phyloP scores from a whole-genome alignment of 2,888 invertebrate genomes.

The Cephonodes hylas region DNA sequence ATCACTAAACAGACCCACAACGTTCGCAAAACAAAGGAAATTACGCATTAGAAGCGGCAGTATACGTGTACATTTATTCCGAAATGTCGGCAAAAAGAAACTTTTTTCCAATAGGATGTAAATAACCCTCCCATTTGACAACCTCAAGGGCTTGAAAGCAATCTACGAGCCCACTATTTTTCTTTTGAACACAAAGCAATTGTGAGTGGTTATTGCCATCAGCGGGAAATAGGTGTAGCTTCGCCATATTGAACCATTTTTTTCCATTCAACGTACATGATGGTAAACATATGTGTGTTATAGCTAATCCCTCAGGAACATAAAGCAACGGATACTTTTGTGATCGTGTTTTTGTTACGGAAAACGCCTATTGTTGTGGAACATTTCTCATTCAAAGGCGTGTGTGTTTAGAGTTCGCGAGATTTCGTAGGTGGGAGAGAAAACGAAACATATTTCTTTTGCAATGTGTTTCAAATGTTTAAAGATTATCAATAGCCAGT shows the following conservation, averaged over 20 bases:
- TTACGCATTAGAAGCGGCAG: conserved; percentile 25
- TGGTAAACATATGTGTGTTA: conserved; percentile 17
- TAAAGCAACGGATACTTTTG: conserved; percentile 10
- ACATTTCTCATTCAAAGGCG: neutral
- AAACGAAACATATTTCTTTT: neutral
- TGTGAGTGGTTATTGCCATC: conserved; percentile 63
- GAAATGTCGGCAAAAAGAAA: conserved; percentile 42
- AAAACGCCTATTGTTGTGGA: conserved; percentile 1
- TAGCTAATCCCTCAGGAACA: conserved; percentile 24
- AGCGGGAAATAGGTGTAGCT: conserved; percentile 51
- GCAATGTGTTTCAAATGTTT: neutral
- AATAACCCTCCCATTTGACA: conserved; percentile 62
- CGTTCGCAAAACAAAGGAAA: conserved; percentile 21
- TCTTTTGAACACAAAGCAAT: conserved; percentile 69
- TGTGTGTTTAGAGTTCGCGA: neutral
- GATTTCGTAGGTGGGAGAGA: neutral
- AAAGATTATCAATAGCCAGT: neutral
- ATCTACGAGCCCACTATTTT: conserved; percentile 61
- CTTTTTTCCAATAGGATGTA: conserved; percentile 57
- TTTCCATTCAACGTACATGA: conserved; percentile 40
- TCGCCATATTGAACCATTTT: conserved; percentile 39
- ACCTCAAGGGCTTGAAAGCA: conserved; percentile 67
- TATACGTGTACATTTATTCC: conserved; percentile 38
- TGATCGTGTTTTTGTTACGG: conserved; percentile 9
- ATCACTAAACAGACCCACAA: neutral